phyloP scores from a whole-genome alignment of 2,113 vertebrate genomes.

The Pterocles orientalis region DNA sequence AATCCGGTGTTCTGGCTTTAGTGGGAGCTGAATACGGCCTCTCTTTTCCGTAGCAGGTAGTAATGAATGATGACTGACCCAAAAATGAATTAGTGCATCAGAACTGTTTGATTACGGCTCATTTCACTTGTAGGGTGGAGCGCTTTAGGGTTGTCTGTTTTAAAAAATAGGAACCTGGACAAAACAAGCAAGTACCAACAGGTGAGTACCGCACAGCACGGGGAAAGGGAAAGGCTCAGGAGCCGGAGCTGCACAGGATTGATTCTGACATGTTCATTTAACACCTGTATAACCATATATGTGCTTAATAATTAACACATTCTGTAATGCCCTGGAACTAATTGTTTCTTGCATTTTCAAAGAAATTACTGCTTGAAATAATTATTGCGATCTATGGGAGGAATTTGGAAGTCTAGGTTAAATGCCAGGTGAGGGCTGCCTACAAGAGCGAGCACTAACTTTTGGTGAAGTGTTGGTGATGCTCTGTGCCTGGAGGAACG shows the following conservation, averaged over 20 bases:
- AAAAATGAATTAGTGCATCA: not conserved
- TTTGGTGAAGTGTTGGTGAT: not conserved
- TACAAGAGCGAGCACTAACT: not conserved
- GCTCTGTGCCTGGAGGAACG: not conserved
- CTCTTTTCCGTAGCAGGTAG: not conserved
- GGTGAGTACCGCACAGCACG: not conserved
- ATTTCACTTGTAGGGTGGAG: accelerated
- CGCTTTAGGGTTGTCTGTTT: not conserved
- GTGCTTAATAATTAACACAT: not conserved
- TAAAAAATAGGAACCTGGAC: not conserved
- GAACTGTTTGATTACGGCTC: not conserved
- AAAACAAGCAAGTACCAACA: not conserved
- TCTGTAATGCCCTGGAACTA: not conserved
- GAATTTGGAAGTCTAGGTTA: not conserved
- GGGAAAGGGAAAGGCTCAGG: not conserved
- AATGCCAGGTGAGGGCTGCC: not conserved
- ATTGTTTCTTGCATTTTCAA: not conserved
- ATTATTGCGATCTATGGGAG: not conserved
- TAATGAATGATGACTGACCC: not conserved
- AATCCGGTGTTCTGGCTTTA: not conserved
- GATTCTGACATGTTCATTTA: not conserved
- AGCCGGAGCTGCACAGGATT: not conserved
- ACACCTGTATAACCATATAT: accelerated
- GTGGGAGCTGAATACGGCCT: not conserved
- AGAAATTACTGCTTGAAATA: not conserved